phyloP scores from a whole-genome alignment of 2,113 vertebrate genomes.

The Tricholaema leucomelas region DNA sequence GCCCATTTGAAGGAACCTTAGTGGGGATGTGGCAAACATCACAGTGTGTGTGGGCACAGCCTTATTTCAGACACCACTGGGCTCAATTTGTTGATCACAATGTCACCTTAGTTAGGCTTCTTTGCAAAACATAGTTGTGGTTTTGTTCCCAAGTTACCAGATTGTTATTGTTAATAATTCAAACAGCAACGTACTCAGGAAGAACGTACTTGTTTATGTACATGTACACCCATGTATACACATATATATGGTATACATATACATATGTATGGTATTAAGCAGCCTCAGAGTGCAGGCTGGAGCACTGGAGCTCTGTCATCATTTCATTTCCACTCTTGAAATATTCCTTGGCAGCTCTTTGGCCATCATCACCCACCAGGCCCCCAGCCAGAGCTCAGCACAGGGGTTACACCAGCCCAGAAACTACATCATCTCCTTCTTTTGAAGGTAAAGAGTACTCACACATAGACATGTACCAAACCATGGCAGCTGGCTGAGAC shows the following conservation, averaged over 20 bases:
- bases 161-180: neutral
- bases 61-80: neutral
- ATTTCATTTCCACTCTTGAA: neutral
- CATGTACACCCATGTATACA: too few species aligned
- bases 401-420: neutral
- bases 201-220: fast-evolving
- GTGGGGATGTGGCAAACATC: fast-evolving
- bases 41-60: too few species aligned
- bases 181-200: neutral
- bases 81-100: neutral
- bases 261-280: neutral
- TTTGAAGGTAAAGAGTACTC: neutral
- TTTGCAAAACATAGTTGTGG: neutral
- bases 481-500: fast-evolving
- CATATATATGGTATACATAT: too few species aligned
- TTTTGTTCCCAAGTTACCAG: neutral
- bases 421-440: fast-evolving
- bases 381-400: neutral
- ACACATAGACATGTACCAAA: fast-evolving
- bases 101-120: neutral
- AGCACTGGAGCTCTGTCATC: neutral
- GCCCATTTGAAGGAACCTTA: neutral
- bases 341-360: neutral
- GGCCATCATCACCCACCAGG: fast-evolving
- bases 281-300: neutral